Conservation (phyloP, 2,888 invertebrate species). For the Aquatica leii region DNA sequence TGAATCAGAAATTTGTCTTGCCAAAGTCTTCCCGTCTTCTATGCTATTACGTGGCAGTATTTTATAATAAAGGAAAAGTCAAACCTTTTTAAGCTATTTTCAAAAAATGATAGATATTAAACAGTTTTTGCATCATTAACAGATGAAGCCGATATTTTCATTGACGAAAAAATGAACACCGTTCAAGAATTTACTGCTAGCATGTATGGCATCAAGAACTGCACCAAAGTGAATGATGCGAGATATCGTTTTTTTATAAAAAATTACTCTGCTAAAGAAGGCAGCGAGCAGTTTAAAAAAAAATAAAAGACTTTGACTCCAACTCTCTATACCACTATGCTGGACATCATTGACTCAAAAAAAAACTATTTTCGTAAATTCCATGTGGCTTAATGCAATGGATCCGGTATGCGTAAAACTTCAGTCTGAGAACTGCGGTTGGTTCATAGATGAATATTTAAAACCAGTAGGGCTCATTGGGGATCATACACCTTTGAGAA, state of each 20-base stretch:
- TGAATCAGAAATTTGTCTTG: constrained; percentile 41
- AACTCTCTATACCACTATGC: constrained; percentile 46
- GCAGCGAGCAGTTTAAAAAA: constrained; percentile 47
- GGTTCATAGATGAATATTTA: not conserved
- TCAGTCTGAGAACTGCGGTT: not conserved
- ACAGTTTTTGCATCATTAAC: constrained; percentile 50
- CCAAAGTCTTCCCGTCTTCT: constrained; percentile 44
- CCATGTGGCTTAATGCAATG: constrained; percentile 48
- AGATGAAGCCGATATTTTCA: constrained; percentile 43
- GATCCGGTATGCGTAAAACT: constrained; percentile 41
- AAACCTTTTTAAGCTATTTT: constrained; percentile 46
- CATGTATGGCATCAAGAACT: constrained; percentile 49
- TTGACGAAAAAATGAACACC: constrained; percentile 48
- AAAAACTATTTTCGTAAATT: constrained; percentile 47
- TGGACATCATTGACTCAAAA: constrained; percentile 46
- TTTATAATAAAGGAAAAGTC: constrained; percentile 49
- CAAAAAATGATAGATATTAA: constrained; percentile 47
- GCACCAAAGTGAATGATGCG: constrained; percentile 26
- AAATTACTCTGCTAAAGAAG: constrained; percentile 46
- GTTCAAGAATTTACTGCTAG: constrained; percentile 49
- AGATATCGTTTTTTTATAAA: constrained; percentile 48
- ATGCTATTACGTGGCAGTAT: constrained; percentile 42
- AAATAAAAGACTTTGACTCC: constrained; percentile 48
- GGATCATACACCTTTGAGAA: not conserved
- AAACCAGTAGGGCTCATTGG: constrained; percentile 5